These are phyloP conservation scores for Callipepla californica DNA, from an alignment of 2,113 vertebrate genomes.

Conservation along the genomic window DNA sequence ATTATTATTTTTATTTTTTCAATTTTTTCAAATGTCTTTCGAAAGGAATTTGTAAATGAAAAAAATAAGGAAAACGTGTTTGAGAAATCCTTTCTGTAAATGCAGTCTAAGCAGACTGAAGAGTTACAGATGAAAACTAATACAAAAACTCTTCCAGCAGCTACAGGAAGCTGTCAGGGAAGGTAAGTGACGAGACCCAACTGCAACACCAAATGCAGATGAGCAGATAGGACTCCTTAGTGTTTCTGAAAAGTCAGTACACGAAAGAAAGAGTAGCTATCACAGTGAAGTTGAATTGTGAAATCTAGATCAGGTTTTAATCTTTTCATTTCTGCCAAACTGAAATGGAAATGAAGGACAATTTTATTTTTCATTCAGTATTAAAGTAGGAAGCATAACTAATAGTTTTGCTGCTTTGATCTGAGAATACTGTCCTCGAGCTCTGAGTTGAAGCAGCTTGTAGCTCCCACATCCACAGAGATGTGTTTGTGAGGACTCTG, in stretches of 20 bases:
- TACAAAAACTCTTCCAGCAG: background rate
- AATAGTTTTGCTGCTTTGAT: background rate
- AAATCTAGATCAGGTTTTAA: background rate
- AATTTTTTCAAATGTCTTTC: fast-evolving
- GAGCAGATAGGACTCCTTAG: background rate
- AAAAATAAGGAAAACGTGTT: background rate
- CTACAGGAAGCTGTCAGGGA: background rate
- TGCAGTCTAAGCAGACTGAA: background rate
- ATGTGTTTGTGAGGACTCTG: background rate
- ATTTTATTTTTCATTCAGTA: background rate
- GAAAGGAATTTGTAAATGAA: background rate
- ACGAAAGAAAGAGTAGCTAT: background rate
- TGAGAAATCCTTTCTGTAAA: background rate
- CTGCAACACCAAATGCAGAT: background rate
- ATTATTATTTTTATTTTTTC: background rate
- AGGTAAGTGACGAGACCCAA: background rate
- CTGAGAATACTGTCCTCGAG: background rate
- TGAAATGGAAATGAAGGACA: background rate
- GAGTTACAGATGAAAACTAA: background rate
- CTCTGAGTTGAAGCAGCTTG: background rate
- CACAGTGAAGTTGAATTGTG: background rate
- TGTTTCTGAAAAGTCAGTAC: background rate
- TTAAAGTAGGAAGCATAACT: background rate
- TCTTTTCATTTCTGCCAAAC: background rate
- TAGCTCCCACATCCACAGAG: fast-evolving